These are phyloP conservation scores for Cettia cetti DNA, from an alignment of 2,113 vertebrate species.

Conservation along the genomic window DNA sequence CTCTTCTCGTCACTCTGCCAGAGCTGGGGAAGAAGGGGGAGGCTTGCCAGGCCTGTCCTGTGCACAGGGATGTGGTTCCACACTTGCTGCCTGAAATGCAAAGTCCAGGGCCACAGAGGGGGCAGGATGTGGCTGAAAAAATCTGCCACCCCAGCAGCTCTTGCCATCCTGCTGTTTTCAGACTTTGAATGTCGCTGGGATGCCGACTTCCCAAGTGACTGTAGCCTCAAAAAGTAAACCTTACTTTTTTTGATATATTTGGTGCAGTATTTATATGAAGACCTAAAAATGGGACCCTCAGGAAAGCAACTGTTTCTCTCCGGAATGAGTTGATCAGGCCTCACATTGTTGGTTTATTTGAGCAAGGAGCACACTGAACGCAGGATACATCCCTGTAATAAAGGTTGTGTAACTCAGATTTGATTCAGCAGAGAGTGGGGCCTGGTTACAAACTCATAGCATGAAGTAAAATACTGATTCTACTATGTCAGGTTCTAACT, in stretches of 20 bases:
- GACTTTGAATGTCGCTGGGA: fast-evolving
- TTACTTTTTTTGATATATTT: not conserved
- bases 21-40: not conserved
- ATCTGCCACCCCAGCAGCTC: not conserved
- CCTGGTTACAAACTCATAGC: not conserved
- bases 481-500: not conserved
- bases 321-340: not conserved
- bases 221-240: not conserved
- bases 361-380: not conserved
- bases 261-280: not conserved
- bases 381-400: not conserved
- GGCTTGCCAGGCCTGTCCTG: not conserved
- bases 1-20: not conserved
- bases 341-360: not conserved
- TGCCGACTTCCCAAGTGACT: not conserved
- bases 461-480: not conserved
- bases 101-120: not conserved
- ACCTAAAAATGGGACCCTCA: not conserved
- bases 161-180: not conserved
- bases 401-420: not conserved
- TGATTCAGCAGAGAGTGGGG: not conserved
- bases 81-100: not conserved
- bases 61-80: too few relatives aligned
- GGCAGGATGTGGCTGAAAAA: not conserved
- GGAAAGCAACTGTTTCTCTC: not conserved